phyloP scores from a whole-genome alignment of 2,113 vertebrate species.

The Morone chrysops region DNA sequence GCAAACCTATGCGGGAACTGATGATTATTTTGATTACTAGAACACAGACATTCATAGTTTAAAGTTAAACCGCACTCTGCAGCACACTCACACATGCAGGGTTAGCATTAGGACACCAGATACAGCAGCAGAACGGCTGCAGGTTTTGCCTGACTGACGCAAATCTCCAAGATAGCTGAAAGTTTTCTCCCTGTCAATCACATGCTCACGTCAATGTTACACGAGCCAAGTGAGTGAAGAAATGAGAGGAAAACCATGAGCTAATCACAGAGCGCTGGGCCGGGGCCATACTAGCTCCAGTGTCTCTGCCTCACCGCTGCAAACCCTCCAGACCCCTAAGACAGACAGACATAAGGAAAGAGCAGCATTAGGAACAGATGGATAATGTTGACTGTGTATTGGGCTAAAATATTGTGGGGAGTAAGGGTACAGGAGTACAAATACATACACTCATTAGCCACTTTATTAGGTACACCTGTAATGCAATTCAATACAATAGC shows the following conservation, averaged over 20 bases:
- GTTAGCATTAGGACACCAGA: conserved; percentile 37
- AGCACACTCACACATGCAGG: conserved; percentile 1
- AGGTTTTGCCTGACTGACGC: conserved; percentile 58
- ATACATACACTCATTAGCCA: background rate
- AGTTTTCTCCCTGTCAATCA: conserved; percentile 68
- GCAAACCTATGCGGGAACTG: conserved; percentile 21
- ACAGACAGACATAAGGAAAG: conserved; percentile 30
- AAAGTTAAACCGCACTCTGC: background rate
- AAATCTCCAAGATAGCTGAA: conserved; percentile 51
- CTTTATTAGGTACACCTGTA: too few relatives aligned
- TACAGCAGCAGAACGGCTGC: conserved; percentile 41
- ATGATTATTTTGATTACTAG: conserved; percentile 34
- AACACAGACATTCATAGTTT: background rate
- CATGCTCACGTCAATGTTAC: conserved; percentile 24
- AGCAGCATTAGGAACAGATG: conserved; percentile 45
- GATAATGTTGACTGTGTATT: conserved; percentile 13
- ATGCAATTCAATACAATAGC: too few relatives aligned
- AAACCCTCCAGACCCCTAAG: conserved; percentile 26
- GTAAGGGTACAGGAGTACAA: background rate
- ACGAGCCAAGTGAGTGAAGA: conserved; percentile 60
- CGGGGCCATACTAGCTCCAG: conserved; percentile 16
- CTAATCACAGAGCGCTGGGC: conserved; percentile 50
- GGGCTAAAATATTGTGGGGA: background rate
- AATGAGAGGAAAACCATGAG: conserved; percentile 62
- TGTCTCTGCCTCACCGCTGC: conserved; percentile 31